Percentiles rank a stretch among this genome's conserved stretches.
Evolutionary conservation across 2,888 invertebrate species (phyloP).

Genomic region (Ectemnius lituratus): DNA sequence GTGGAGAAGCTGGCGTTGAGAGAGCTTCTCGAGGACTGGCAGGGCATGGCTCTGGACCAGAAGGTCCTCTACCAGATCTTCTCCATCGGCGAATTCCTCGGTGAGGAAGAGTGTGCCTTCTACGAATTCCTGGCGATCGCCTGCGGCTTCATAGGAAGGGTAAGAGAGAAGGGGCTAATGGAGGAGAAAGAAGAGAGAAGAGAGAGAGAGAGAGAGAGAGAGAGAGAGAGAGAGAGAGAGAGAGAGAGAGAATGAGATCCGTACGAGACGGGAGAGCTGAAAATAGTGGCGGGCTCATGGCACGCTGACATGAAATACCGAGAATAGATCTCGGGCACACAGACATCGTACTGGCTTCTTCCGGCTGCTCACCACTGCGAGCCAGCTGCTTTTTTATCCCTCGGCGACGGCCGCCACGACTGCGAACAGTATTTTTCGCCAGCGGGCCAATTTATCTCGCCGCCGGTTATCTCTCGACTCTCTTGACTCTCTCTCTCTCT

Average conservation of each 20-base stretch:
- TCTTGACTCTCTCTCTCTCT: too few species aligned
- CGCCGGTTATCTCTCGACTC: too few species aligned
- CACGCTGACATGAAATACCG: conserved; percentile 31
- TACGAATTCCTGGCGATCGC: conserved; percentile 70
- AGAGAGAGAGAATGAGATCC: too few species aligned
- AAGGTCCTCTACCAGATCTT: conserved; percentile 68
- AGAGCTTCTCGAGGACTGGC: conserved; percentile 66
- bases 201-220: background rate
- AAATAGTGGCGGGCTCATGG: conserved; percentile 25
- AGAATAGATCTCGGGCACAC: conserved; percentile 31
- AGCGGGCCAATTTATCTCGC: conserved; percentile 2
- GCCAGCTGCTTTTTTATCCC: background rate
- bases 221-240: background rate
- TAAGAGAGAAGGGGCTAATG: conserved; percentile 58
- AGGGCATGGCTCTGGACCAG: conserved; percentile 65
- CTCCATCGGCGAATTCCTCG: conserved; percentile 62
- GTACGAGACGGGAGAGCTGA: background rate
- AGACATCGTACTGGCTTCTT: conserved; percentile 11
- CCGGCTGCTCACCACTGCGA: background rate
- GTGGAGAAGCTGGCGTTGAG: conserved; percentile 55
- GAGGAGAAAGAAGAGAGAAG: background rate
- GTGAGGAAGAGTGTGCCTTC: conserved; percentile 59
- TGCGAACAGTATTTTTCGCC: conserved; percentile 3
- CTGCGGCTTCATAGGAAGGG: conserved; percentile 71
- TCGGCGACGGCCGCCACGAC: background rate